Conservation (phyloP, 2,888 invertebrate species). For the Synanthedon vespiformis region DNA sequence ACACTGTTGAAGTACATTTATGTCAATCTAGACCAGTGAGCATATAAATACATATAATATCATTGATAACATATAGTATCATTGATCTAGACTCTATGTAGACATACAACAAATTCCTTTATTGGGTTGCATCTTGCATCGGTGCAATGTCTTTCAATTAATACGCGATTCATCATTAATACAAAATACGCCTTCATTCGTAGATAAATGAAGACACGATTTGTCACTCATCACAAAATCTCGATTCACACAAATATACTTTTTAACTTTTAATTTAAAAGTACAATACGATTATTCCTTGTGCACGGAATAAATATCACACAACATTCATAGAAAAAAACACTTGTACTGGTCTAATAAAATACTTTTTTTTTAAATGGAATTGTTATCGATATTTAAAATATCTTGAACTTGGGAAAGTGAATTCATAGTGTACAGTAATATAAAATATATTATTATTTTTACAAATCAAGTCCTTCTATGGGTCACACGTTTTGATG, state of each 20-base stretch:
- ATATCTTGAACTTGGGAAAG: slow-evolving; percentile 43
- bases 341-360: slow-evolving; percentile 41
- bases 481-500: neutral
- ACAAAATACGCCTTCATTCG: no score
- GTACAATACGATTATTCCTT: slow-evolving; percentile 15
- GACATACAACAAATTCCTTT: neutral
- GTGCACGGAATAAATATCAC: slow-evolving; percentile 22
- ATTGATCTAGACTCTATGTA: no score
- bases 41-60: no score
- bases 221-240: no score
- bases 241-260: no score
- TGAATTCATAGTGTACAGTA: slow-evolving; percentile 23
- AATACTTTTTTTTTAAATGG: slow-evolving; percentile 22
- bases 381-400: slow-evolving; percentile 20
- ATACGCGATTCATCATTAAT: no score
- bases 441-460: slow-evolving; percentile 19
- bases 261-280: neutral
- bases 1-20: neutral
- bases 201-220: no score
- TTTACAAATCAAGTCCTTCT: neutral
- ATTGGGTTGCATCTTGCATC: no score
- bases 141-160: no score
- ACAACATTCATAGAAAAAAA: slow-evolving; percentile 15
- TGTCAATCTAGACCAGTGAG: neutral
- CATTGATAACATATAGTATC: no score